Evolutionary conservation across 53 echinoderm and acorn worm genomes (phyloP).

Genomic region (Stichopus horrens): DNA sequence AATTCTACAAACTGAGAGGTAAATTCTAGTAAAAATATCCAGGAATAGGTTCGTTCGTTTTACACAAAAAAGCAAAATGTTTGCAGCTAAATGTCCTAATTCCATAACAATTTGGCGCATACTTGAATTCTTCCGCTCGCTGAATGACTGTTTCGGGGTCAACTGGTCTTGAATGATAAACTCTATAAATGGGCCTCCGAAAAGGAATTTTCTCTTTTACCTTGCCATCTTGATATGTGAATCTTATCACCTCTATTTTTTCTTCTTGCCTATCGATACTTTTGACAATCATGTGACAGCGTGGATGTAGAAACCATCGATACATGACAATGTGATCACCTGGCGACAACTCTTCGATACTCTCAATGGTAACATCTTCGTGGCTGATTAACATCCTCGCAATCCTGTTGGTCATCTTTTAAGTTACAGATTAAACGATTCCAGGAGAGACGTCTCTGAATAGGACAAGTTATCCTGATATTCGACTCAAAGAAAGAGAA

Average conservation of each 20-base stretch:
- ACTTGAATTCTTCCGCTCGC: too few relatives aligned
- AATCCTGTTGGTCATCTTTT: neutral
- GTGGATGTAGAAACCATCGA: neutral
- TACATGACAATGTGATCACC: neutral
- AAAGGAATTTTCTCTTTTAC: neutral
- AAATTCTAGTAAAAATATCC: too few relatives aligned
- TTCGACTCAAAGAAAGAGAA: too few relatives aligned
- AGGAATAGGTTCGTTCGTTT: neutral
- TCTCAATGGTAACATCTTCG: neutral
- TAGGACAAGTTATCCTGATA: too few relatives aligned
- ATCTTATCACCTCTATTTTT: neutral
- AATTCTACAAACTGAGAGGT: too few relatives aligned
- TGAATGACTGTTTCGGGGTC: too few relatives aligned
- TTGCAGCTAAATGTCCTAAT: neutral
- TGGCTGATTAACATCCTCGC: neutral
- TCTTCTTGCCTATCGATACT: neutral
- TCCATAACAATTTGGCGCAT: neutral
- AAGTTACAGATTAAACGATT: too few relatives aligned
- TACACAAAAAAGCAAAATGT: constrained; percentile 3
- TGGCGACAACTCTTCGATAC: neutral
- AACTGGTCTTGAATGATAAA: too few relatives aligned
- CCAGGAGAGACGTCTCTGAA: too few relatives aligned
- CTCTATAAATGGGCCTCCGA: too few relatives aligned
- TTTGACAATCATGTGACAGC: neutral
- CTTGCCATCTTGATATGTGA: neutral